Base-by-base conservation (phyloP, 64 coral and sea anemone species). In the Porites lutea region DNA sequence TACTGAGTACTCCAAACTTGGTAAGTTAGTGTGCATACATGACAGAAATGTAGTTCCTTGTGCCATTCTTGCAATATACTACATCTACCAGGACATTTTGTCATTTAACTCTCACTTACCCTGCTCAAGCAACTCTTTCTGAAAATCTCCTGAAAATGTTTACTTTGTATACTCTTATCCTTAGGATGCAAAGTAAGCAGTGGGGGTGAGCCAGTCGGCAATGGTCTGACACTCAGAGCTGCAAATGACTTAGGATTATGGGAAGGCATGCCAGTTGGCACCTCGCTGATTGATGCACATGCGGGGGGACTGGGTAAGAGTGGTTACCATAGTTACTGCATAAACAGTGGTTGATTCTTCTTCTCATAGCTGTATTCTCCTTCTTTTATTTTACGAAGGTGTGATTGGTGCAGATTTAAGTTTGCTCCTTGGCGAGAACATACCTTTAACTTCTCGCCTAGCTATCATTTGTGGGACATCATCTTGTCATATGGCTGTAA, bases 201-300 rank as follows among this genome's bases (percentile, higher is more conserved):
- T 13, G 88, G 94, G 21, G 97, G 97, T 57, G 76, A 76, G 63
- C 76, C 91, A 5, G 12, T 98, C 4, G 78, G 82, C 50, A 52
- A 91, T 9, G 97, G 97, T 8, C 61, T 98, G 62, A 93, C 91
- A 13, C 59, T 69, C 22, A 19, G 52, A 83, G 97, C 91, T 65
- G 90, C 97, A 48, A 77, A 75, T 47, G 89, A 98, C 63, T 87
- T 98, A 85, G 97, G 71, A 82, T 84, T 98, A 51, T 93, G 80
- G 91, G 72, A 87, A 88, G 97, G 97, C 5, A 88, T 95, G 80
- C 91, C 97, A 91, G 97, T 98, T 15, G 92, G 90, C 9, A 90
- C 87, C 12, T 93, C 97, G 3, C 76, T 98, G 7, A 93, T 98
- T 82, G 97, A 98, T 93, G 97, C 97, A 75, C 94, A 98, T 90